A percentile compares a stretch with the other conserved stretches of the same genome.
Conservation (phyloP, 2,797 vertebrate genomes). For the Prunella strophiata region DNA sequence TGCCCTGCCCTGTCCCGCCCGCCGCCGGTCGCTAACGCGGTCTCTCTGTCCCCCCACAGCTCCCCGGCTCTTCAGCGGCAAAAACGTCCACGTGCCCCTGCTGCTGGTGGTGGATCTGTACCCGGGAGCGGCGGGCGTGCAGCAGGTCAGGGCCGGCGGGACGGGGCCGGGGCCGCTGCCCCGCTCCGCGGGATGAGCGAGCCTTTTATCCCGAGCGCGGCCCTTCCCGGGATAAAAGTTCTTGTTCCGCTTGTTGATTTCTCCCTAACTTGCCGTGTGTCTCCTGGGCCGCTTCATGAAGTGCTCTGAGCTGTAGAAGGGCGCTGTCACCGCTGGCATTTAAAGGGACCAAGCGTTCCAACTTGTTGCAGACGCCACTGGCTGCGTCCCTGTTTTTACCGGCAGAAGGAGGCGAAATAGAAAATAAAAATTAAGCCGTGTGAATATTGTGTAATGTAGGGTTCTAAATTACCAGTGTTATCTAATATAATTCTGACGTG, state of each 20-base stretch:
- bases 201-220: not conserved
- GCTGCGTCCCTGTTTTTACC: not conserved
- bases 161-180: not conserved
- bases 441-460: no score
- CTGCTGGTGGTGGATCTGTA: constrained; percentile 85
- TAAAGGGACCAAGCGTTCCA: not conserved
- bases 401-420: not conserved
- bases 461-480: not conserved
- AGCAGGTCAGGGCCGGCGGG: constrained; percentile 82
- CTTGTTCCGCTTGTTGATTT: not conserved
- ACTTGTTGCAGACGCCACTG: not conserved
- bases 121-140: constrained; percentile 80
- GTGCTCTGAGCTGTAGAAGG: not conserved
- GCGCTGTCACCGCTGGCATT: not conserved
- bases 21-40: not conserved
- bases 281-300: not conserved
- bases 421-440: not conserved
- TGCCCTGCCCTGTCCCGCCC: not conserved
- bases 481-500: rapidly evolving
- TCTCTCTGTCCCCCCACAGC: constrained; percentile 64
- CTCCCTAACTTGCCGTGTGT: not conserved
- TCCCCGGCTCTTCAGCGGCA: constrained; percentile 84
- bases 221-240: not conserved
- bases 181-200: not conserved
- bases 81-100: constrained; percentile 85